phyloP scores from a whole-genome alignment of 2,797 vertebrate genomes.

The Scyliorhinus canicula region DNA sequence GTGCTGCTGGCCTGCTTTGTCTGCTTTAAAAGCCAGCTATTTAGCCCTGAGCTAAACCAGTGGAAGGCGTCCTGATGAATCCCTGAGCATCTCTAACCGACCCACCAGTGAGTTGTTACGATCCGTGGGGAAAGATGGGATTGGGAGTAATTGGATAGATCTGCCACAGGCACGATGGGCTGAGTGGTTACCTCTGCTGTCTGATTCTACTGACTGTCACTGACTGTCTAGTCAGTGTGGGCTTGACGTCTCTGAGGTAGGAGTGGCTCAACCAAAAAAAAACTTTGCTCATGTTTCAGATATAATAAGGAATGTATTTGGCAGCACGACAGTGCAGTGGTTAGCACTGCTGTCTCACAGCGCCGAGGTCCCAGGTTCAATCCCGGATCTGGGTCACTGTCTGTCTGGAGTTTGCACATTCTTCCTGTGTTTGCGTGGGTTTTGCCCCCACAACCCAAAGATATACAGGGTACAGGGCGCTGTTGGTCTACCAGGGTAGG shows the following conservation, averaged over 20 bases:
- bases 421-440: no score
- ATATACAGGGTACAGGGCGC: no score
- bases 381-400: no score
- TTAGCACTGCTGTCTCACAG: no score
- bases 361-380: no score
- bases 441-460: no score
- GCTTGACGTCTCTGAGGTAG: neutral
- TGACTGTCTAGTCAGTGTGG: neutral
- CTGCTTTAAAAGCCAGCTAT: no score
- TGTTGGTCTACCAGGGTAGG: no score
- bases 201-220: neutral
- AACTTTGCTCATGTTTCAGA: neutral
- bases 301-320: neutral
- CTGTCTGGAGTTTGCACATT: no score
- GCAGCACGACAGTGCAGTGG: no score
- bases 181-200: neutral
- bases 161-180: neutral
- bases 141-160: neutral
- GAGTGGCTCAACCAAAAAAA: neutral
- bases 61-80: neutral
- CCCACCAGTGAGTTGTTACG: neutral
- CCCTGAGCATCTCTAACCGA: neutral
- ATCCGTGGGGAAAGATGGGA: neutral
- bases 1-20: no score
- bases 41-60: no score